phyloP scores from a whole-genome alignment of 2,797 vertebrate genomes.

The Tenualosa thibaudeaui region DNA sequence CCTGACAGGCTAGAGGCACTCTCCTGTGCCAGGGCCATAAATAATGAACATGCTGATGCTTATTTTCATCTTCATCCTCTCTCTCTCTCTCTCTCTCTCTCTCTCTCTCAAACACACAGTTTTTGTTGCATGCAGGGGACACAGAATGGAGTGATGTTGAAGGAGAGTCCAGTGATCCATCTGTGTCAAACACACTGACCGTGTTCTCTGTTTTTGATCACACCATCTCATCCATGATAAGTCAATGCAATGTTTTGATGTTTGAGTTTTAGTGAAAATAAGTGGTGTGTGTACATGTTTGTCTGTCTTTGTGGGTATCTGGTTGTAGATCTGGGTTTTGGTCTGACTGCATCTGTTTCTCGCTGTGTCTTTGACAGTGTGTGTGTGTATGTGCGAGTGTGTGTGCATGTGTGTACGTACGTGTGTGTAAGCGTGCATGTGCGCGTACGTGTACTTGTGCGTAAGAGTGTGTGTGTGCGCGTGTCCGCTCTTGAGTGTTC shows the following conservation, averaged over 20 bases:
- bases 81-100: not conserved
- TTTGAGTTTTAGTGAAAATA: no score
- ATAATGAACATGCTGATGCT: conserved; percentile 29
- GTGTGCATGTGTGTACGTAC: not conserved
- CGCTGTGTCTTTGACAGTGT: conserved; percentile 31
- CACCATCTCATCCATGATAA: no score
- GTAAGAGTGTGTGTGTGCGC: not conserved
- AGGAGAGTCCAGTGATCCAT: not conserved
- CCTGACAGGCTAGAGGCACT: conserved; percentile 31
- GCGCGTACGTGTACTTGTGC: not conserved
- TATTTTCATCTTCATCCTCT: not conserved
- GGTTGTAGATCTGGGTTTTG: no score
- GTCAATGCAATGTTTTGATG: conserved; percentile 26
- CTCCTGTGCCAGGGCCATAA: conserved; percentile 27
- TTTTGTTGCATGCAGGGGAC: not conserved
- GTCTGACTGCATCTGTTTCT: not conserved
- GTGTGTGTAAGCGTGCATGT: not conserved
- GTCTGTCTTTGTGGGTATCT: no score
- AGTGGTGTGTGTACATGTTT: no score
- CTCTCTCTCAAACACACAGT: not conserved
- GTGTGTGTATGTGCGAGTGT: conserved; percentile 19
- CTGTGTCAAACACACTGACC: not conserved
- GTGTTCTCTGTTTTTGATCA: not conserved
- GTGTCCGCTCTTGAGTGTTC: not conserved
- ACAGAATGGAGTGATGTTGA: not conserved